phyloP scores from a whole-genome alignment of 2,888 invertebrate genomes.

The Protodeltote pygarga region DNA sequence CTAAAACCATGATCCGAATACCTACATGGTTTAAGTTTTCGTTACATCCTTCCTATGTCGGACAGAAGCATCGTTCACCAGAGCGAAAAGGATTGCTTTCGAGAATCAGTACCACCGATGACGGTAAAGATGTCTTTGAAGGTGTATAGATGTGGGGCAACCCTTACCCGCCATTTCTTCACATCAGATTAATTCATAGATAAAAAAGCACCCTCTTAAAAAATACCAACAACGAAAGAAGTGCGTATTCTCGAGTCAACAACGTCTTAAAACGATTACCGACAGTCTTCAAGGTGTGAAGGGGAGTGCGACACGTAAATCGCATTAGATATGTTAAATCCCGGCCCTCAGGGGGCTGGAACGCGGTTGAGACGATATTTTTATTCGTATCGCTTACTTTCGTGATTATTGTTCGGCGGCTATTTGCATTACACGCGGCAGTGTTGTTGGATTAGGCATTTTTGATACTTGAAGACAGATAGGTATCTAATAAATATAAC shows the following conservation, averaged over 20 bases:
- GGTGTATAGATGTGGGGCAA: too few species aligned
- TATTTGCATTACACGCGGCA: conserved; percentile 77
- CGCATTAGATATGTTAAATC: conserved; percentile 87
- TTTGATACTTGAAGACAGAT: conserved; percentile 59
- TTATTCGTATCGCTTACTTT: conserved; percentile 86
- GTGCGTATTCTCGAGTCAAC: conserved; percentile 67
- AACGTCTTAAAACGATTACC: conserved; percentile 84
- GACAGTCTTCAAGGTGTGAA: conserved; percentile 69
- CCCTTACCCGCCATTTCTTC: too few species aligned
- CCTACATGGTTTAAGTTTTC: too few species aligned
- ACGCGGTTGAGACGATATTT: conserved; percentile 75
- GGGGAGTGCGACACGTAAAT: conserved; percentile 81
- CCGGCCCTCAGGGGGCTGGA: conserved; percentile 66
- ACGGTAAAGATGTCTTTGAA: too few species aligned
- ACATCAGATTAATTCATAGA: conserved; percentile 43
- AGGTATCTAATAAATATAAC: background rate
- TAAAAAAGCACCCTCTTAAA: conserved; percentile 50
- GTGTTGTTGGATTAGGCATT: conserved; percentile 18
- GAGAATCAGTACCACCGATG: too few species aligned
- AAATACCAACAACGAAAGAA: conserved; percentile 56
- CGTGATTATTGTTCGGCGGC: conserved; percentile 81
- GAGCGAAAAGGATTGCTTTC: too few species aligned
- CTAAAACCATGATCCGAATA: too few species aligned
- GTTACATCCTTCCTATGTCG: too few species aligned
- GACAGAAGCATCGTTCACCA: too few species aligned